Base-by-base conservation (phyloP, 1,140 invertebrate genomes). In the Cherax quadricarinatus region DNA sequence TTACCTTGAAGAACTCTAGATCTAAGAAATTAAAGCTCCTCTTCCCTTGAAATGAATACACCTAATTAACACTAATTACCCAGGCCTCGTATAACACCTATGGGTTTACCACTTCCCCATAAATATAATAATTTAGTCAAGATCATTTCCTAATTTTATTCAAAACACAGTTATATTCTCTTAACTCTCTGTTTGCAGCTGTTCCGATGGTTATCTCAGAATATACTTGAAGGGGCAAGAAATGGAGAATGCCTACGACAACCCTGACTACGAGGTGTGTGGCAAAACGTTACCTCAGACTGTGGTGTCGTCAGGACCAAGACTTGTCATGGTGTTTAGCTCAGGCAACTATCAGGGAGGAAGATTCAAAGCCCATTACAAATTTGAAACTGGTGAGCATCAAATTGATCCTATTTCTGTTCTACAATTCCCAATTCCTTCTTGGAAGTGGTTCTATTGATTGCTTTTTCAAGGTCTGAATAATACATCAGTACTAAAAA, bases 201-300 rank as follows among this genome's bases (percentile, higher is more conserved):
- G 98, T 95, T 97, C 97, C 14, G 98, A 98, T 94, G 98, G 98
- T 60, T 98, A 98, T 95, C 95, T 99, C 84, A 98, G 98, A 94
- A 96, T 99, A 70, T 99, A 99, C 95, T 95, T 98, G 51, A 98
- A 98, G 94, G 98, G 98, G 5, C 98, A 99, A 95, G 98, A 99
- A 95, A 97, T 97, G n/a, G 97, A 97, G 80, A 98, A 98, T 95
- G 97, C 97, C 48, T 98, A 98, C 94, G 98, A 99, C 94, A 98
- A 98, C 95, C 98, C 98, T 94, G 98, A 99, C 95, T 96, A 98
- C 94, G 98, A 98, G 95, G 96, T 99, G 94, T 99, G 98, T 95
- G 98, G 98, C 9, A 96, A 97, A 91, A 94, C 95, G 2, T 85
- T 95, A 30, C 97, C 97, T 24, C 96, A 96, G 51, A 96, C 96